These are phyloP conservation scores for Ceramica pisi DNA, from an alignment of 2,888 invertebrate species.

Conservation along the genomic window DNA sequence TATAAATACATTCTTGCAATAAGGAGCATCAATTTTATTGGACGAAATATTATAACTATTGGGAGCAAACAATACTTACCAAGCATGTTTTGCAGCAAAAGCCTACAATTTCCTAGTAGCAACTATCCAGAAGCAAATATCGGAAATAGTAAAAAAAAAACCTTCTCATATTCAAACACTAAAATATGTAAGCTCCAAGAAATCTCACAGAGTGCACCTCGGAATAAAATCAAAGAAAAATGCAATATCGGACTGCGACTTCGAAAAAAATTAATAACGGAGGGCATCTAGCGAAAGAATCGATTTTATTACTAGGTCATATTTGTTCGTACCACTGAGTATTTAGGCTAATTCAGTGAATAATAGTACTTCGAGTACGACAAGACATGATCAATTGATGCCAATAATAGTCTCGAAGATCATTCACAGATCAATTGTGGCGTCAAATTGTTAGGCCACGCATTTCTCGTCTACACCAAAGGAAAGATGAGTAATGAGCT, in stretches of 20 bases:
- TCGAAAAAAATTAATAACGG: conserved; percentile 24
- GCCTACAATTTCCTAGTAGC: background rate
- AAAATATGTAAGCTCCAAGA: background rate
- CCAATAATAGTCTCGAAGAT: conserved; percentile 22
- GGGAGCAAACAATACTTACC: background rate
- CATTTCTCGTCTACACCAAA: background rate
- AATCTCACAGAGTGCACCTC: conserved; percentile 1
- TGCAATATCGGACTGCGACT: conserved; percentile 43
- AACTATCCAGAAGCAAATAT: background rate
- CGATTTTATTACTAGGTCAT: conserved; percentile 41
- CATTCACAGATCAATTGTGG: conserved; percentile 29
- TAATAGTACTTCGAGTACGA: conserved; percentile 23
- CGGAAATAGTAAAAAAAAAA: background rate
- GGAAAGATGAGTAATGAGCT: conserved; percentile 17
- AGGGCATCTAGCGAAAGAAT: conserved; percentile 24
- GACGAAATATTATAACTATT: background rate
- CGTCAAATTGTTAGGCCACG: conserved; percentile 20
- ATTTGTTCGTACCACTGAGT: background rate
- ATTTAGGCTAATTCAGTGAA: conserved; percentile 8
- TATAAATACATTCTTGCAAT: background rate
- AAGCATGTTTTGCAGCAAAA: background rate
- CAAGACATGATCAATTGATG: conserved; percentile 21
- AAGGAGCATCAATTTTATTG: background rate
- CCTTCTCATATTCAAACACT: background rate
- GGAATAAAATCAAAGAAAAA: conserved; percentile 30